These are phyloP conservation scores for Rafetus swinhoei DNA, from an alignment of 2,113 vertebrate genomes.

Conservation along the genomic window DNA sequence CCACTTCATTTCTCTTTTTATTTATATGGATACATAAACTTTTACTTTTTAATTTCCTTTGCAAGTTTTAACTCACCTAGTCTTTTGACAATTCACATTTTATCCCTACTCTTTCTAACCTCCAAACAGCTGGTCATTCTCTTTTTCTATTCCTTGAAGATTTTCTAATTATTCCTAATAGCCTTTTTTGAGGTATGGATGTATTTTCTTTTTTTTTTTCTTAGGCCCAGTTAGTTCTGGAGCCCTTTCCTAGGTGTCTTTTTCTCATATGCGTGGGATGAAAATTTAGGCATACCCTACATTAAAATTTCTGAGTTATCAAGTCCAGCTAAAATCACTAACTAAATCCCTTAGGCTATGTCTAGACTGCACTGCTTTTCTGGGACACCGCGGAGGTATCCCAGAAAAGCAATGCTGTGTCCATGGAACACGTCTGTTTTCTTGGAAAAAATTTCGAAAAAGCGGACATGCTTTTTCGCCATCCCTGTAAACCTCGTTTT, in stretches of 20 bases:
- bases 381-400: no score
- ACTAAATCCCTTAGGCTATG: no score
- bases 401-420: no score
- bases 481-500: no score
- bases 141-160: neutral
- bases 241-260: neutral
- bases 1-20: neutral
- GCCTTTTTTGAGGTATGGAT: neutral
- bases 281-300: no score
- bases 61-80: neutral
- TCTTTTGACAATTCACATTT: neutral
- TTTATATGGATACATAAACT: neutral
- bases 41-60: neutral
- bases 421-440: no score
- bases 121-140: neutral
- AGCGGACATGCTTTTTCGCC: no score
- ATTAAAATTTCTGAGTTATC: no score
- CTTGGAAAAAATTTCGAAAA: no score
- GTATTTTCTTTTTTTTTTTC: neutral
- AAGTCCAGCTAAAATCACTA: no score
- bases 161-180: neutral
- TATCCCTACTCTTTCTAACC: neutral
- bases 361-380: no score
- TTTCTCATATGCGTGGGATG: no score
- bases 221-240: neutral